Conservation (phyloP, 1,140 invertebrate genomes). For the Acromyrmex charruanus region DNA sequence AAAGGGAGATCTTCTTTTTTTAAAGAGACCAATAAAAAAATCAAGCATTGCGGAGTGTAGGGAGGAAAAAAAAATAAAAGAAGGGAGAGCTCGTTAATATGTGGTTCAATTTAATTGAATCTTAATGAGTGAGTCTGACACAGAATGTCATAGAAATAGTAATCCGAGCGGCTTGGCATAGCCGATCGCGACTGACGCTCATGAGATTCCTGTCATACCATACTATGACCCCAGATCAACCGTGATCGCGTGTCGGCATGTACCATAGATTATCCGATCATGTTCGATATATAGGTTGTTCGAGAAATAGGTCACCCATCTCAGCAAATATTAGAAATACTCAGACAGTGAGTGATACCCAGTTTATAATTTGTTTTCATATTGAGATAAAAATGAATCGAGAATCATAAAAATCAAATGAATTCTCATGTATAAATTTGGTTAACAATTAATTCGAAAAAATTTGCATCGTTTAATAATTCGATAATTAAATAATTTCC, state of each 20-base stretch:
- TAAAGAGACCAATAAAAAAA: constrained; percentile 23
- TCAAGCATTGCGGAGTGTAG: constrained; percentile 58
- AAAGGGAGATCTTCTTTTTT: constrained; percentile 25
- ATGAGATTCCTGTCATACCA: constrained; percentile 69
- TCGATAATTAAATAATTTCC: neutral
- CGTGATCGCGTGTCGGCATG: constrained; percentile 61
- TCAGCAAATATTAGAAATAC: constrained; percentile 16
- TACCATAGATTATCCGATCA: constrained; percentile 67
- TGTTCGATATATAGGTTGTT: constrained; percentile 35
- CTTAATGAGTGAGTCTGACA: constrained; percentile 73
- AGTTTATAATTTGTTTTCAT: neutral
- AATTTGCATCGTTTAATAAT: neutral
- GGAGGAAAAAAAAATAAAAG: neutral
- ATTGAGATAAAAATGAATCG: neutral
- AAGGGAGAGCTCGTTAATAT: neutral
- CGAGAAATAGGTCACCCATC: constrained; percentile 17
- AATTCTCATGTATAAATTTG: neutral
- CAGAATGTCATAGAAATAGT: constrained; percentile 72
- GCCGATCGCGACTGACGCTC: constrained; percentile 58
- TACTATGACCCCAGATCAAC: constrained; percentile 66
- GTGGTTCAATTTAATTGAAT: constrained; percentile 72
- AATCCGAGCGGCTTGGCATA: constrained; percentile 64
- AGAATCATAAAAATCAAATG: too few relatives aligned
- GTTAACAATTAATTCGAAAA: neutral
- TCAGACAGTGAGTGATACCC: neutral